These are phyloP conservation scores for Tetragonisca angustula DNA, from an alignment of 2,888 invertebrate species.

Conservation along the genomic window DNA sequence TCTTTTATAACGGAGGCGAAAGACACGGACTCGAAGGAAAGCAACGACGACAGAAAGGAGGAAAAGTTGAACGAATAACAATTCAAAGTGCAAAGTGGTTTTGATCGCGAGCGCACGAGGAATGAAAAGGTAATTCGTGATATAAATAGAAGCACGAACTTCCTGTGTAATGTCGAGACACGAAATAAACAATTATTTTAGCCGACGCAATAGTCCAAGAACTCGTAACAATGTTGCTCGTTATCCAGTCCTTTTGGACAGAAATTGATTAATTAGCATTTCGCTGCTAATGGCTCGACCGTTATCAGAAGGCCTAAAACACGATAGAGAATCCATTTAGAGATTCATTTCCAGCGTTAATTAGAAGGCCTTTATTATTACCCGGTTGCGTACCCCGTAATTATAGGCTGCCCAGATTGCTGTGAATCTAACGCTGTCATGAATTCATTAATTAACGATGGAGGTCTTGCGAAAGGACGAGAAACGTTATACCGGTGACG, in stretches of 20 bases:
- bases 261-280: conserved; percentile 36
- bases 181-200: neutral
- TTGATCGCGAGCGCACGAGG: neutral
- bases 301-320: conserved; percentile 26
- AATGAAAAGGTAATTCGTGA: neutral
- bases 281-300: conserved; percentile 28
- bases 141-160: conserved; percentile 10
- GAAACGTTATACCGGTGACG: conserved; percentile 24
- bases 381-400: conserved; percentile 42
- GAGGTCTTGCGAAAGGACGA: conserved; percentile 33
- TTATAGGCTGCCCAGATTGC: conserved; percentile 44
- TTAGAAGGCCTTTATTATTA: conserved; percentile 56
- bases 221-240: conserved; percentile 1
- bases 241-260: neutral
- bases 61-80: neutral
- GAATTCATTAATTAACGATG: conserved; percentile 60
- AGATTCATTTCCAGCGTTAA: conserved; percentile 49
- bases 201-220: neutral
- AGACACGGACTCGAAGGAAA: conserved; percentile 38
- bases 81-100: neutral
- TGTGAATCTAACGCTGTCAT: conserved; percentile 33
- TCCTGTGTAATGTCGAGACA: conserved; percentile 7
- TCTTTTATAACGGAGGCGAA: conserved; percentile 25
- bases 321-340: conserved; percentile 19
- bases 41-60: conserved; percentile 15